Base-by-base conservation (phyloP, 2,888 invertebrate genomes). In the Listrodromus nycthemerus region DNA sequence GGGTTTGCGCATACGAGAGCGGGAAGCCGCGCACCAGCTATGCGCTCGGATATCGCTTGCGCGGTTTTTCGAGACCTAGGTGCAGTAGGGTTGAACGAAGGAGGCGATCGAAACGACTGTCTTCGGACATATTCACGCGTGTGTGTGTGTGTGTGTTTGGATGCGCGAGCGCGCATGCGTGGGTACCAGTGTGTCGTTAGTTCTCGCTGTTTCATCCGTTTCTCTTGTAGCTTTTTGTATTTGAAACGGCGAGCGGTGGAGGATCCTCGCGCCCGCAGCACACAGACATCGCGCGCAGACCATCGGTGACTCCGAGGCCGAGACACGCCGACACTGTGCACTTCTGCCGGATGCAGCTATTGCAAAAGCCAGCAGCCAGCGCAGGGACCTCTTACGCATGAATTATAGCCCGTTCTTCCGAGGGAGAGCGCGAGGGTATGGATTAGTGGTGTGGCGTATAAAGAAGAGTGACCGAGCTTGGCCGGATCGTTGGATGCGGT, bases 361-460 rank as follows among this genome's bases (percentile, higher is more conserved):
- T 71, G 74, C 65, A 63, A 50, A 67, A 73, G 81, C 75, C 78
- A 83, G 71, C 75, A 33, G 65, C 41, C 75, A 65, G 37, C 70
- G 27, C 74, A 30, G 73, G 71, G 52, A 86, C 73, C 79, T 85
- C 82, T 85, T 86, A 77, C 87, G 85, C 86, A 86, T 89, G 89
- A 89, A 87, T 88, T 87, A 88, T 88, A 80, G 85, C 88, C 87
- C 83, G 88, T 86, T 85, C 86, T 85, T 85, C 85, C 79, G 63
- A 86, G 87, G 84, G 88, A 78, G 79, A 80, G 78, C 37, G 82
- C 79, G 80, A 76, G 67, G 33, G 73, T 79, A 79, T 73, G 82
- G 82, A 85, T 85, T 82, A 85, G 86, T 70, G 61, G 61, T 63
- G 61, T 52, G 45, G 63, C 65, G 48, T 65, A 70, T 50, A 37